These are phyloP conservation scores for Vireo griseus DNA, from an alignment of 2,797 vertebrate genomes.

Conservation along the genomic window DNA sequence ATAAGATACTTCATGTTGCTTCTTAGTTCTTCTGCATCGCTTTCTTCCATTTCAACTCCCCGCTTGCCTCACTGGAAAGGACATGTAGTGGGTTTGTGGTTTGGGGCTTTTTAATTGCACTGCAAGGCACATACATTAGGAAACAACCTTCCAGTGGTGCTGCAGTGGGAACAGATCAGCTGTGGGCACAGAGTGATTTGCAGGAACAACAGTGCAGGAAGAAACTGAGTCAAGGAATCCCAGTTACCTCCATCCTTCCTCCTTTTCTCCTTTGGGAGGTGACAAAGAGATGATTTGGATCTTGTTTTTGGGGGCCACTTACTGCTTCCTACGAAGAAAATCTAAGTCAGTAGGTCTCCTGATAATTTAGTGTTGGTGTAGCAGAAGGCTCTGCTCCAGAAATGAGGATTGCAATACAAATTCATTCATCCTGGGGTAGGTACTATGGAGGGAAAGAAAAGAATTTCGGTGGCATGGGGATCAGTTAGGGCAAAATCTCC, in stretches of 20 bases:
- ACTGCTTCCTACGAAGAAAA: not conserved
- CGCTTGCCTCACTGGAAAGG: not conserved
- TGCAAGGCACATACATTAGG: not conserved
- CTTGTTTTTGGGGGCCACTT: not conserved
- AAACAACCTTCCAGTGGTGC: not conserved
- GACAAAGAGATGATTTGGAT: not conserved
- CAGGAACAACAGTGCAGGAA: not conserved
- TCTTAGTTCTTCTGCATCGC: not conserved
- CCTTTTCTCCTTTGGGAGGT: not conserved
- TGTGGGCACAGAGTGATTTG: not conserved
- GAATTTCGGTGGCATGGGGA: not conserved
- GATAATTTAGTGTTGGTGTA: not conserved
- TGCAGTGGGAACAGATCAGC: not conserved
- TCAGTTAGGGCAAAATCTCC: not conserved
- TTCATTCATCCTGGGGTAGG: not conserved
- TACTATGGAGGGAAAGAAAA: not conserved
- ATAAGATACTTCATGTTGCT: not conserved
- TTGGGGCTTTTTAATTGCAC: not conserved
- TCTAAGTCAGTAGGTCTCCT: too few relatives aligned
- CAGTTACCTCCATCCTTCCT: not conserved
- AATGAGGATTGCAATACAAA: not conserved
- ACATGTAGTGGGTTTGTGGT: fast-evolving
- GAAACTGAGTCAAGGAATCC: not conserved
- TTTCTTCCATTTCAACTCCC: not conserved
- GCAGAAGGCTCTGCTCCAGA: not conserved